A percentile compares a stretch with the other conserved stretches of the same genome.
phyloP scores from a whole-genome alignment of 2,113 vertebrate species.

The Podarcis muralis region DNA sequence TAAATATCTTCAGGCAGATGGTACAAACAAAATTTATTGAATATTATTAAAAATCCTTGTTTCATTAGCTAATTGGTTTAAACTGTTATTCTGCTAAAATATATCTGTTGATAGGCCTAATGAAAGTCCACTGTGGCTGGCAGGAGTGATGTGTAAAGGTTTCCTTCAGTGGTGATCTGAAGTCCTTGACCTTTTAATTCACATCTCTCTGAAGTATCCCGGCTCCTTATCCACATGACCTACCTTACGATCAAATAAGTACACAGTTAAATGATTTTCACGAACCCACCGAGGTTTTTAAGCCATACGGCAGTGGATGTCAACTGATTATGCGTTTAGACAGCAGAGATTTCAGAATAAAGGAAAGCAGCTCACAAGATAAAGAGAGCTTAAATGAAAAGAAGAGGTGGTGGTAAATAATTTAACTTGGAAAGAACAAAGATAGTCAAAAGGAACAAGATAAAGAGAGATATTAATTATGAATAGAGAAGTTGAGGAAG shows the following conservation, averaged over 20 bases:
- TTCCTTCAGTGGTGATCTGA: not conserved
- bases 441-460: conserved; percentile 66
- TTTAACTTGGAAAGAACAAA: conserved; percentile 68
- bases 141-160: fast-evolving
- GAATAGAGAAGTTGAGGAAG: conserved; percentile 67
- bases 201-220: not conserved
- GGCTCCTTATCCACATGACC: conserved; percentile 7
- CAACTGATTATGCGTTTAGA: conserved; percentile 57
- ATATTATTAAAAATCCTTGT: not conserved
- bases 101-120: not conserved
- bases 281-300: conserved; percentile 35
- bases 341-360: conserved; percentile 65
- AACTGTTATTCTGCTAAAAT: not conserved
- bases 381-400: conserved; percentile 66
- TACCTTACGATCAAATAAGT: conserved; percentile 30
- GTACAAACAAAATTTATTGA: not conserved
- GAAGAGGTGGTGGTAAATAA: conserved; percentile 64
- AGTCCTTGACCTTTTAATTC: conserved; percentile 19
- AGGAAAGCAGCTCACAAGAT: conserved; percentile 63
- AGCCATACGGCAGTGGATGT: conserved; percentile 25
- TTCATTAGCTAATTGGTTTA: not conserved
- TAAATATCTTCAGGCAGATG: not conserved
- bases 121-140: fast-evolving
- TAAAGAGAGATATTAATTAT: conserved; percentile 74
- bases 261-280: conserved; percentile 35